Evolutionary conservation across 2,113 vertebrate genomes (phyloP), one percentile per base, ranked within the genome.

Genomic region (Numenius arquata): DNA sequence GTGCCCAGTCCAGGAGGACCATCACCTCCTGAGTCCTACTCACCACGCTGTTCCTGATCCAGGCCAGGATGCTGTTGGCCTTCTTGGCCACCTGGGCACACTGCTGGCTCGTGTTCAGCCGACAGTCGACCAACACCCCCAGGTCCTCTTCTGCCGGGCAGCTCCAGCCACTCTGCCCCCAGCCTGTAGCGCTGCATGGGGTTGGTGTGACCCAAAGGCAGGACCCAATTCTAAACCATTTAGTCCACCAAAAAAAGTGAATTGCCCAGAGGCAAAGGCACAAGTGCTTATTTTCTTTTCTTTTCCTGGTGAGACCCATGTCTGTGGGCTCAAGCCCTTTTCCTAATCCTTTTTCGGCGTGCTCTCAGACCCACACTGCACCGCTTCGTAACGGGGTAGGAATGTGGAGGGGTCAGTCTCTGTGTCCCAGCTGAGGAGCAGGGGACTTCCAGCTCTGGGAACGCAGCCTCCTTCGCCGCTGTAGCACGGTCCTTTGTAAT

Each of bases 371-470:
- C 76, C 16, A 4, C 2, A 26, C 70, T 55, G 45, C 66, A 72
- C 18, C 30, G 36, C 52, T 89, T 56, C 65, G 77, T 87, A 73
- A 89, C 6, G 27, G 80, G 56, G 34, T 36, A 88, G 48, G 93
- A 92, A 85, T 68, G 77, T 27, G 65, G 68, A 56, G 87, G 65
- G 77, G 80, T 96, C 89, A 67, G 65, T 84, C 43, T 9, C 65
- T 75, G 53, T 0, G 1, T 82, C 70, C 73, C 87, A 87, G 77
- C 77, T 89, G 91, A 94, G 91, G 72, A 77, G 52, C 65, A 10
- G 76, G 84, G 89, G 76, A 97, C 93, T 96, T 94, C 84, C 93
- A 96, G 89, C 62, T 61, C 70, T 91, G 89, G 94, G 84, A 87
- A 61, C 52, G 14, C 2, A 81, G 40, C 48, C 86, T 77, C 65